These are phyloP conservation scores for Automeris io DNA, from an alignment of 2,888 invertebrate species.

Conservation along the genomic window DNA sequence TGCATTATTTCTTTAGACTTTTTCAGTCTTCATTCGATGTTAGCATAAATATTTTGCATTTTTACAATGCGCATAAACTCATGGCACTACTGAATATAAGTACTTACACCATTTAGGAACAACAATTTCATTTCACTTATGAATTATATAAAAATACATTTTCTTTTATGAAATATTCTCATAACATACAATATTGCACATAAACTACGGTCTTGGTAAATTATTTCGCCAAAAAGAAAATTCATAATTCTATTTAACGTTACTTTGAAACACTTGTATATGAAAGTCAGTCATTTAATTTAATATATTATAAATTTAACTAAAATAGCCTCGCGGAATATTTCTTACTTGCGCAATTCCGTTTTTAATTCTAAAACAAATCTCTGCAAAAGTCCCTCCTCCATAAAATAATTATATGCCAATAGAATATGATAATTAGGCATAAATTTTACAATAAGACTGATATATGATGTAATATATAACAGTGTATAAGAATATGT, in stretches of 20 bases:
- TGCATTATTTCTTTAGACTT: conserved; percentile 6
- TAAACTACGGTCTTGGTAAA: no score
- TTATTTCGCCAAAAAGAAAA: background rate
- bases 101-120: conserved; percentile 57
- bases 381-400: background rate
- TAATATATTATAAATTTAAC: background rate
- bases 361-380: background rate
- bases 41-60: conserved; percentile 27
- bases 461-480: background rate
- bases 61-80: conserved; percentile 33
- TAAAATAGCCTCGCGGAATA: background rate
- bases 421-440: background rate
- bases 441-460: no score
- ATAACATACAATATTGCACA: no score
- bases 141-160: conserved; percentile 56
- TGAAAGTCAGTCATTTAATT: background rate
- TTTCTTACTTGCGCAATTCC: background rate
- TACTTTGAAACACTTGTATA: conserved; percentile 2
- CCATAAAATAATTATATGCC: background rate
- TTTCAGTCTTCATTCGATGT: conserved; percentile 68
- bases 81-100: conserved; percentile 62
- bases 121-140: conserved; percentile 44
- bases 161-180: conserved; percentile 20
- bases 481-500: background rate
- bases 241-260: background rate